Conservation (phyloP, 2,888 invertebrate genomes). For the Danaus chrysippus region DNA sequence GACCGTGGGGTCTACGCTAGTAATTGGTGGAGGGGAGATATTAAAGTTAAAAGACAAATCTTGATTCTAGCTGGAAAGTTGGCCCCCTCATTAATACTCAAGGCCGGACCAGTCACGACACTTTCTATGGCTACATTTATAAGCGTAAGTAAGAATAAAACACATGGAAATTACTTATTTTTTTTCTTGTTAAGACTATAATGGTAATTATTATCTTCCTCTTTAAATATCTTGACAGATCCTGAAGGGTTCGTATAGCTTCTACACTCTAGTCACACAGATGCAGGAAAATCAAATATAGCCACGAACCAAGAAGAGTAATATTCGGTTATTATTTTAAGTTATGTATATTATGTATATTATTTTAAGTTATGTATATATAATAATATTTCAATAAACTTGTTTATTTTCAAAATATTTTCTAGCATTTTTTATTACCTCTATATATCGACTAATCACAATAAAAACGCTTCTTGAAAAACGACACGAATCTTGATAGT, state of each 20-base stretch:
- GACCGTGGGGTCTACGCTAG: conserved; percentile 50
- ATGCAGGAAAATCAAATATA: conserved; percentile 36
- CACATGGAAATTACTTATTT: not conserved
- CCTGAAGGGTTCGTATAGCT: conserved; percentile 57
- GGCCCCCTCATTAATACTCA: conserved; percentile 38
- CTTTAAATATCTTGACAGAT: conserved; percentile 42
- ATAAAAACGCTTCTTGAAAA: too few relatives aligned
- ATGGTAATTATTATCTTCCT: not conserved
- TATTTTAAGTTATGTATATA: too few relatives aligned
- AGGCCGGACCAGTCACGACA: conserved; percentile 52
- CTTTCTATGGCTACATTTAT: conserved; percentile 55
- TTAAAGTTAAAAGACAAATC: conserved; percentile 38
- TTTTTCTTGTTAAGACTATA: too few relatives aligned
- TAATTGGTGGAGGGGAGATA: conserved; percentile 54
- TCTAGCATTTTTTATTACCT: too few relatives aligned
- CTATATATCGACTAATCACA: too few relatives aligned
- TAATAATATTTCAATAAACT: too few relatives aligned
- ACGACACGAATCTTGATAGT: too few relatives aligned
- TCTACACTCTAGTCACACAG: conserved; percentile 54
- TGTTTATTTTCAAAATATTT: too few relatives aligned
- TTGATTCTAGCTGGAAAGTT: conserved; percentile 52
- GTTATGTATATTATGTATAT: too few relatives aligned
- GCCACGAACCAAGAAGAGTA: not conserved
- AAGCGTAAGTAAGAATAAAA: conserved; percentile 42
- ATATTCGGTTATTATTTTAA: not conserved